These are phyloP conservation scores for Festucalex cinctus DNA, from an alignment of 2,113 vertebrate genomes.

Conservation along the genomic window DNA sequence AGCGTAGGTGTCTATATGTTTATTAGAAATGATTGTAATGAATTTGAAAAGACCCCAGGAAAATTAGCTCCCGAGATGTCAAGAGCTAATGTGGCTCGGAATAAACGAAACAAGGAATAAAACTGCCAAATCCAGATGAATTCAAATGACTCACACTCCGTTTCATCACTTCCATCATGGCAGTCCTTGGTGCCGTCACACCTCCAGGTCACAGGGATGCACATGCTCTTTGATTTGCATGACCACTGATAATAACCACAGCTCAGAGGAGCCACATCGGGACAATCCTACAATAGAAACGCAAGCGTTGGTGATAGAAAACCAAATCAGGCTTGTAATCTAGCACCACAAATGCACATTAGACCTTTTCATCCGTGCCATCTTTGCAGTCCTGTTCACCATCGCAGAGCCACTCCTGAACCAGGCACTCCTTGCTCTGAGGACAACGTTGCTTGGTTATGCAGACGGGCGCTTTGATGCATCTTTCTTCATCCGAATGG, in stretches of 20 bases:
- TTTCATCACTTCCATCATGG: slow-evolving; percentile 79
- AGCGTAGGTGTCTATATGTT: no score
- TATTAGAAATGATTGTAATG: no score
- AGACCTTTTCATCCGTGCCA: slow-evolving; percentile 84
- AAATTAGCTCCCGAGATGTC: no score
- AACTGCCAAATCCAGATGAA: background rate
- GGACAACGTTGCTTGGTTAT: slow-evolving; percentile 71
- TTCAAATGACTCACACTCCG: slow-evolving; percentile 74
- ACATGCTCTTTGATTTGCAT: slow-evolving; percentile 66
- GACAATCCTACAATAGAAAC: slow-evolving; percentile 67
- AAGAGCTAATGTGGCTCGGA: no score
- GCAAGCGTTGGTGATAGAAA: background rate
- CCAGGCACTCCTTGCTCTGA: slow-evolving; percentile 77
- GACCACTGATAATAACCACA: slow-evolving; percentile 77
- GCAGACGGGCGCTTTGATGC: slow-evolving; percentile 63
- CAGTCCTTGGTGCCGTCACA: slow-evolving; percentile 83
- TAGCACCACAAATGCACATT: background rate
- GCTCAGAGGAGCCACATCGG: slow-evolving; percentile 13
- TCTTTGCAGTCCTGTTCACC: slow-evolving; percentile 81
- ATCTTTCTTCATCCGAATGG: slow-evolving; percentile 80
- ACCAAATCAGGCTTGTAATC: background rate
- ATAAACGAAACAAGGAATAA: no score
- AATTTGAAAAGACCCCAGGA: no score
- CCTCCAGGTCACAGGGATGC: slow-evolving; percentile 79
- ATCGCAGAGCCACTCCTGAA: slow-evolving; percentile 82